Evolutionary conservation across 2,888 invertebrate genomes (phyloP).

Genomic region (Pharmacophagus antenor): DNA sequence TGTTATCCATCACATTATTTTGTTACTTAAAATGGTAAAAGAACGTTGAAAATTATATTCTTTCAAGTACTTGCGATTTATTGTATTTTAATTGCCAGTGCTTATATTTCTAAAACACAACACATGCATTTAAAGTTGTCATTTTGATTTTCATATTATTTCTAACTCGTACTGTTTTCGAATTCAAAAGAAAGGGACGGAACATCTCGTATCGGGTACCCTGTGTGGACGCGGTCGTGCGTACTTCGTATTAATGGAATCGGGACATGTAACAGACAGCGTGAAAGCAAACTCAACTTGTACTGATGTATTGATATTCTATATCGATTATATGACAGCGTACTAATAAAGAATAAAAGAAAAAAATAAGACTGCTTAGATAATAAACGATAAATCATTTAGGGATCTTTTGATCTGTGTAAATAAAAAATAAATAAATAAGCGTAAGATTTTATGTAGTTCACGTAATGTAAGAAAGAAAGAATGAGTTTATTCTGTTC

Average conservation of each 20-base stretch:
- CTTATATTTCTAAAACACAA: no score
- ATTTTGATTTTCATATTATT: background rate
- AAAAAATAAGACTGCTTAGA: background rate
- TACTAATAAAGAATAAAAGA: background rate
- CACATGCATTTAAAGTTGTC: background rate
- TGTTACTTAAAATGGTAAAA: no score
- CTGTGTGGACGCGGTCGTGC: slow-evolving; percentile 50
- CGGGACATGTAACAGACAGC: slow-evolving; percentile 37
- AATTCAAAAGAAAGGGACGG: background rate
- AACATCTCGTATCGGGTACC: slow-evolving; percentile 29
- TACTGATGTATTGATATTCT: slow-evolving; percentile 12
- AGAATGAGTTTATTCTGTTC: no score
- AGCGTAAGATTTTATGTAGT: no score
- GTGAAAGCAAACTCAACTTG: slow-evolving; percentile 29
- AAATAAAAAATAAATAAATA: no score
- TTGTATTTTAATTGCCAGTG: no score
- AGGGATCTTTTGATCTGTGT: background rate
- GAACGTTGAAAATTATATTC: no score
- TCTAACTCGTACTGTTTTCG: background rate
- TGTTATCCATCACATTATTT: no score
- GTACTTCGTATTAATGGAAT: slow-evolving; percentile 41
- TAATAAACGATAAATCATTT: background rate
- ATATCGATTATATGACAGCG: background rate
- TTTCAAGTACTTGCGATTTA: no score
- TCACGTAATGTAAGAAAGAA: no score